Percentiles rank a stretch among this genome's conserved stretches.
Evolutionary conservation across 1,140 invertebrate species (phyloP).

Genomic region (Zaprionus capensis): DNA sequence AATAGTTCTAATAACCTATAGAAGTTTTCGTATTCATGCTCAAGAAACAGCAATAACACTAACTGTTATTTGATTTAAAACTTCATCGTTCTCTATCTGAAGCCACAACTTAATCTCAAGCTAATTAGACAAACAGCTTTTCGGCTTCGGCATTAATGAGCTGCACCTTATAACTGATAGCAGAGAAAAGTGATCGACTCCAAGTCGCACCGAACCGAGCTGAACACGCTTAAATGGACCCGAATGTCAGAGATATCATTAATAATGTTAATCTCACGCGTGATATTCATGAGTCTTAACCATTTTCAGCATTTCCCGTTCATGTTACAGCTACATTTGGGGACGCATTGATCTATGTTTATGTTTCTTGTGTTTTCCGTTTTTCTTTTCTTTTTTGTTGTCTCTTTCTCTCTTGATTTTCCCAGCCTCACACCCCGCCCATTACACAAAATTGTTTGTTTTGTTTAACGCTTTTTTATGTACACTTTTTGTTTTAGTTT

Average conservation of each 20-base stretch:
- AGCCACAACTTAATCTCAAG: background rate
- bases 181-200: conserved; percentile 11
- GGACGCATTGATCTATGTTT: conserved; percentile 37
- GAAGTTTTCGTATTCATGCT: background rate
- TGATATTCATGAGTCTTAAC: conserved; percentile 34
- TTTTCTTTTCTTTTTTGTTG: conserved; percentile 29
- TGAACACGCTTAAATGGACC: conserved; percentile 13
- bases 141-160: conserved; percentile 22
- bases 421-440: conserved; percentile 29
- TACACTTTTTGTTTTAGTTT: conserved; percentile 30
- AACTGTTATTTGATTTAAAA: conserved; percentile 1
- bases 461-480: conserved; percentile 42
- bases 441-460: conserved; percentile 50
- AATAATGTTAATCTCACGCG: conserved; percentile 45
- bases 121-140: conserved; percentile 5
- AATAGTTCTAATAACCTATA: background rate
- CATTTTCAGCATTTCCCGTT: conserved; percentile 39
- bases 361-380: conserved; percentile 26
- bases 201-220: background rate
- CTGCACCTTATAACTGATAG: conserved; percentile 24
- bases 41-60: background rate
- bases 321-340: conserved; percentile 39
- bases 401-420: conserved; percentile 18
- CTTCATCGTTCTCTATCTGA: background rate
- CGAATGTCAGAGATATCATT: conserved; percentile 41